Evolutionary conservation across 1,140 invertebrate species (phyloP), one percentile per base, ranked within the genome.

Genomic region (Rhagoletis zephyria): DNA sequence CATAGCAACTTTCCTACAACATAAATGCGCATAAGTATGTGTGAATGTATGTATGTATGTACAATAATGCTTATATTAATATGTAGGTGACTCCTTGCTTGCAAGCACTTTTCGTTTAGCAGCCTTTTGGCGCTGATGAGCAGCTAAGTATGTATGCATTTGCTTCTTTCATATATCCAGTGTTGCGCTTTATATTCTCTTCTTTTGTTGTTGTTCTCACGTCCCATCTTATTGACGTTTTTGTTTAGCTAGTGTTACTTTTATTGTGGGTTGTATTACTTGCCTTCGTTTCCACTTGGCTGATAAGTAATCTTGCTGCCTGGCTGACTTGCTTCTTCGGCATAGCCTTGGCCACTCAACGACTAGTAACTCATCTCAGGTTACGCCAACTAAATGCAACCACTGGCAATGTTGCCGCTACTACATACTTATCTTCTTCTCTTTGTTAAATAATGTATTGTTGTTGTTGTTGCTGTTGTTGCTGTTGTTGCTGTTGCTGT

Each of bases 301-400:
- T 48, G 70, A 74, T 74, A 74, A 74, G 12, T 45, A 74, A 74
- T 74, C 70, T 74, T 74, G 45, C 16, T 51, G 12, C 19, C 16
- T 67, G 64, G 5, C 4, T 67, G 64, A 30, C 64, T 67, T 7
- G 4, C 6, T 67, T 67, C 4, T 4, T 67, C 48, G 5, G 51
- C 16, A 14, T 59, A 56, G 48, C 74, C 70, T 74, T 81, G 74
- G 48, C 74, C 74, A 81, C 74, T 81, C 74, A 19, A 30, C 16
- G 16, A 81, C 74, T 81, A 81, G 16, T 81, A 74, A 74, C 48
- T 10, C 74, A 81, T 81, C 42, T 74, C 51, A 81, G 48, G 48
- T 81, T 81, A 81, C 74, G 30, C 74, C 9, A 81, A 81, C 74
- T 51, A 81, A 81, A 56, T 9, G 48, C n/a, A 81, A 42, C n/a